Base-by-base conservation (phyloP, 2,797 vertebrate species). In the Gymnothorax javanicus region DNA sequence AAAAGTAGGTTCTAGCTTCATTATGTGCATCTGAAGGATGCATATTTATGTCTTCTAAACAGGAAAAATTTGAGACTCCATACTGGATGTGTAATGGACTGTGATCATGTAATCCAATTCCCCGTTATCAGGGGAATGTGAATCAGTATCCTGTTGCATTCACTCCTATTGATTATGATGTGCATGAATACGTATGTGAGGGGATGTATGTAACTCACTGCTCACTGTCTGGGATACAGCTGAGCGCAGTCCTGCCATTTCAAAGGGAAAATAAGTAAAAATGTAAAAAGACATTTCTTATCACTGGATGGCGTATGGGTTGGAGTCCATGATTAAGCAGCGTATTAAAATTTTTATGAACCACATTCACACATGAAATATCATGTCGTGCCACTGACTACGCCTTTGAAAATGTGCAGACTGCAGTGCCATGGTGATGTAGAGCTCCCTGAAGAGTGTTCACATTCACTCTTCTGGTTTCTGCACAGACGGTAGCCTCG, bases 91-190 rank as follows among this genome's bases (percentile, higher is more conserved):
- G 9, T 54, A 54, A 81, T 56, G 17, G 77, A 56, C 17, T 81
- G 77, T 11, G 20, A 81, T 81, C 77, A 43, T 56, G 17, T 17
- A 54, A 52, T 54, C 2, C 77, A 15, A 17, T 12, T 79, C 77
- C 77, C 54, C 15, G 7, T 8, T 56, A 50, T 52, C 17, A 17
- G 23, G 77, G 77, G 52, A 54, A 23, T 6, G 52, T 11, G 43
- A 9, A 23, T 52, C 52, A 54, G 77, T 56, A 81, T 81, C 77
- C 15, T 81, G 56, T 81, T 81, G 50, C 77, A 54, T 81, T 81
- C 52, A 54, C 3, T 23, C 25, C 23, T 81, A 81, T 81, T 54
- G 77, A 81, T 81, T 56, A 54, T 81, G 6, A 81, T 56, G 9
- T 23, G 3, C 50, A 77, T 77, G 7, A n/a, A 54, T 56, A 54